Base-by-base conservation (phyloP, 2,888 invertebrate species). In the Brassicogethes aeneus region DNA sequence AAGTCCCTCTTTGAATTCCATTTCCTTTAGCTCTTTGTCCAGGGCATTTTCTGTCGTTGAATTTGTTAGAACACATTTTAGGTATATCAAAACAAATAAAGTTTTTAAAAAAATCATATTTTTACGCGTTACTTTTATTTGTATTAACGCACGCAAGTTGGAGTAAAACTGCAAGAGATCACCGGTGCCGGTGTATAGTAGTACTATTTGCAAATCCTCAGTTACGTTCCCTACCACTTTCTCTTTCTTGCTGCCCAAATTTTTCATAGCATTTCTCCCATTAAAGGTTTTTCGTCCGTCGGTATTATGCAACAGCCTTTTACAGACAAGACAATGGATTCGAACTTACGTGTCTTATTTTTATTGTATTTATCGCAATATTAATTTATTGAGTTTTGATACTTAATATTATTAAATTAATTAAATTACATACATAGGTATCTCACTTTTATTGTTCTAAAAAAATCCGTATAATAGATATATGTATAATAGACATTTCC, bases 1-100 rank as follows among this genome's bases (percentile, higher is more conserved):
- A 13, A 51, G 46, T 15, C 60, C 60, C 36, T 60, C 60, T 17
- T 40, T 50, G 38, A 52, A 60, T 16, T 60, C 58, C 43, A 59
- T 60, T 50, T 60, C 55, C 41, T 42, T 45, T 5, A 39, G 37
- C 16, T 41, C 34, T 13, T 38, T 42, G 13, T 38, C 30, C 8
- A 34, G 32, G 30, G 5, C 10, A 12, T 32, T 32, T 12, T 32
- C 14, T 10, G 39, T 42, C 13, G 42, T 50, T 8, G 37, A 34
- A 30, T 43, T 41, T 2, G 43, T 35, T 7, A 41, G 17, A 15
- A 34, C 45, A 15, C 40, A 29, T 33, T 36, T 39, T 16, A 39
- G 10, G 30, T 45, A 40, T 2, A 45, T 34, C 17, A 53, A 38
- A 42, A 50, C 46, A 16, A 50, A 40, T 17, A 51, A 16, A 16